Base-by-base conservation (phyloP, 2,888 invertebrate species). In the Hemicrepidius hirtus region DNA sequence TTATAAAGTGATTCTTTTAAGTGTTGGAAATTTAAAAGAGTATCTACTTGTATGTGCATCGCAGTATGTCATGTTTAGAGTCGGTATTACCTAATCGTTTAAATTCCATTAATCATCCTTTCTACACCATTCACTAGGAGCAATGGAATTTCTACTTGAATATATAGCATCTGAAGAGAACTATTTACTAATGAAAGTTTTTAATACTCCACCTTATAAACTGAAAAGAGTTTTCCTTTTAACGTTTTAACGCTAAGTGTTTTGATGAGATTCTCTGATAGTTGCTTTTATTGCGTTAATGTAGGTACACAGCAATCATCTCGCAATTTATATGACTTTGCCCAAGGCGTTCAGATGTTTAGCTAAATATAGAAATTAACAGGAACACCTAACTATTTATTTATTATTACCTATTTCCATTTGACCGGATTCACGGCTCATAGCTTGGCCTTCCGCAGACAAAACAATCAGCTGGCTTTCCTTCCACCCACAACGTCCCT, bases 341-440 rank as follows among this genome's bases (percentile, higher is more conserved):
- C 59, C 37, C 5, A n/a, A 18, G 59, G 59, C 59, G 59, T 59
- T 37, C 28, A 53, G 13, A 32, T 10, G 9, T 55, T 53, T 28
- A 28, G 44, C 18, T 62, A 44, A 62, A 44, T 16, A 44, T 21
- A 24, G 62, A 62, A 62, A 64, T 64, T 50, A 50, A 21, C 35
- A 64, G 50, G 44, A 64, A 50, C 64, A 64, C 46, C 64, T 50
- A 37, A 16, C 21, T 16, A 41, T 59, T 59, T 59, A 59, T 59
- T 59, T 62, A 44, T 53, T 53, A 53, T 37, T 57, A 37, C 37
- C 37, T 18, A 20, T 18, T 35, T 37, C 37, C 37, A 66, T 59
- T 35, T 57, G 16, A 71, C 76, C 76, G 79, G 79, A 79, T 77
- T 75, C 70, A 79, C 74, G 77, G 74, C 65, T 77, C 71, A 76